Evolutionary conservation across 2,888 invertebrate species (phyloP).

Genomic region (Caenorhabditis zanzibari): DNA sequence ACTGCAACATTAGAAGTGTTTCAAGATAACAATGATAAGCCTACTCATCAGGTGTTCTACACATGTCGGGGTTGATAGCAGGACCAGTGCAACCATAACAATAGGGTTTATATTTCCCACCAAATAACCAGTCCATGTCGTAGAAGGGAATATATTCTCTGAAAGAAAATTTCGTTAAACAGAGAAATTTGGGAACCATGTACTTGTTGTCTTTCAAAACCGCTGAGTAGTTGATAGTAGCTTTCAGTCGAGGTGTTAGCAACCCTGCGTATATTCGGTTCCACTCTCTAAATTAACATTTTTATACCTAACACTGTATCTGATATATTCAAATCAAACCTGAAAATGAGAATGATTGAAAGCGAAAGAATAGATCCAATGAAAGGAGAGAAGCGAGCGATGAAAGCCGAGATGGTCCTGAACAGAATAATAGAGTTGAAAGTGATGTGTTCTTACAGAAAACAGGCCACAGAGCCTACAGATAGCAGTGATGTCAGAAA

Average conservation of each 20-base stretch:
- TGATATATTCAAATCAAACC: neutral
- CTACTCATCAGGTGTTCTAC: slow-evolving; percentile 59
- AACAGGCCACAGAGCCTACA: neutral
- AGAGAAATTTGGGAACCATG: neutral
- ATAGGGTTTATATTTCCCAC: slow-evolving; percentile 54
- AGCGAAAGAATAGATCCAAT: slow-evolving; percentile 32
- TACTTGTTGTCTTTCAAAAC: slow-evolving; percentile 57
- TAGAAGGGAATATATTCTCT: slow-evolving; percentile 63
- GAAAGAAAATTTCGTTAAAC: neutral
- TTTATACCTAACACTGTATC: neutral
- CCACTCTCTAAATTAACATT: slow-evolving; percentile 45
- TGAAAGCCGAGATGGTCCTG: slow-evolving; percentile 9
- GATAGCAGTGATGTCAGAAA: slow-evolving; percentile 26
- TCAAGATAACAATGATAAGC: neutral
- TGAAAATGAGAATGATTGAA: slow-evolving; percentile 3
- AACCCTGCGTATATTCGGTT: slow-evolving; percentile 43
- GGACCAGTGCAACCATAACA: slow-evolving; percentile 62
- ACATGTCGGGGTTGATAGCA: slow-evolving; percentile 39
- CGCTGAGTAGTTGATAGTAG: slow-evolving; percentile 42
- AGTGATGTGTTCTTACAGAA: neutral
- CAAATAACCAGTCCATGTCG: slow-evolving; percentile 59
- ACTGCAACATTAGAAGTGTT: slow-evolving; percentile 21
- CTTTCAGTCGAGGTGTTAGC: slow-evolving; percentile 35
- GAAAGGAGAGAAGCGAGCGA: slow-evolving; percentile 14
- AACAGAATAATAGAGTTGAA: neutral